Conservation (phyloP, 2,888 invertebrate genomes). For the Morpho achilles region DNA sequence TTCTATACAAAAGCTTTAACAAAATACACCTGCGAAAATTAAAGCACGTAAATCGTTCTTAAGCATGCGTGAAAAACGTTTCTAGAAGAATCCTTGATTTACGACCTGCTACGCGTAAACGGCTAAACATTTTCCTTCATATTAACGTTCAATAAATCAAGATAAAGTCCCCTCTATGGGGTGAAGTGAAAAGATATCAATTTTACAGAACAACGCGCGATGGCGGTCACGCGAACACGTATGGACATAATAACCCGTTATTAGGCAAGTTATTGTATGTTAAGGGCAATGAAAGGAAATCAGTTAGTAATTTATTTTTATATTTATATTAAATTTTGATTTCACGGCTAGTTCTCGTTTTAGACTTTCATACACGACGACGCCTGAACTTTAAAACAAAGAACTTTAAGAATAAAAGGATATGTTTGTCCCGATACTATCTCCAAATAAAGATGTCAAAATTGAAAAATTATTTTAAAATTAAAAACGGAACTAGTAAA, state of each 20-base stretch:
- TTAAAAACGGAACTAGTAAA: no score
- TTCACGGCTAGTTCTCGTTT: neutral
- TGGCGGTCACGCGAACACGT: conserved; percentile 49
- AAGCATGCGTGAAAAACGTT: conserved; percentile 15
- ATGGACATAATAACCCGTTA: conserved; percentile 30
- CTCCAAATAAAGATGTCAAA: no score
- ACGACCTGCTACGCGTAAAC: conserved; percentile 22
- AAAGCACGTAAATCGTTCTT: conserved; percentile 9
- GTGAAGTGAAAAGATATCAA: conserved; percentile 58
- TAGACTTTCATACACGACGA: no score
- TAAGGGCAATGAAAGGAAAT: conserved; percentile 17
- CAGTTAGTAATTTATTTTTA: neutral
- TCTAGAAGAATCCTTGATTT: conserved; percentile 31
- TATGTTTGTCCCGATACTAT: no score
- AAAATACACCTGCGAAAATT: conserved; percentile 2
- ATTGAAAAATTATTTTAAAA: no score
- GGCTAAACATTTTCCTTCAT: conserved; percentile 36
- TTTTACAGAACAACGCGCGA: conserved; percentile 46
- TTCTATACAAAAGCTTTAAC: neutral
- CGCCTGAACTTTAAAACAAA: no score
- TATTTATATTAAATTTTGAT: neutral
- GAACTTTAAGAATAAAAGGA: no score
- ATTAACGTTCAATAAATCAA: conserved; percentile 52
- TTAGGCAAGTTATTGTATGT: conserved; percentile 21
- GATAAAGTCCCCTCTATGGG: conserved; percentile 44